A percentile compares a stretch with the other conserved stretches of the same genome.
These are phyloP conservation scores for Dromaius novaehollandiae DNA, from an alignment of 2,113 vertebrate species.

Conservation along the genomic window DNA sequence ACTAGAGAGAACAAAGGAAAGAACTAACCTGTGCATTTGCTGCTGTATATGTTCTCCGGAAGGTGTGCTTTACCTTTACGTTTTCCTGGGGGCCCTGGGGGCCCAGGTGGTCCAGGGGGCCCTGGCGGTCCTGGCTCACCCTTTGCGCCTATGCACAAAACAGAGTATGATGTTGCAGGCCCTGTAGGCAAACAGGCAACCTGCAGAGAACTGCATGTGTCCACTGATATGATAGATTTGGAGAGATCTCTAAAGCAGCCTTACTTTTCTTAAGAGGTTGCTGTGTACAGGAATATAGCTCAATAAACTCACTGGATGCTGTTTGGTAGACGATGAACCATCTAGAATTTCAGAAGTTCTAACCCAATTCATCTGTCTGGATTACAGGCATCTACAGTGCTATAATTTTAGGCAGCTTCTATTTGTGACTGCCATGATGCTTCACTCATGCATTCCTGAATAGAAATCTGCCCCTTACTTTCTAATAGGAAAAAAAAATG, in stretches of 20 bases:
- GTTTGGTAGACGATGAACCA: background rate
- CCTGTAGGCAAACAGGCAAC: background rate
- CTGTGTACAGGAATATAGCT: background rate
- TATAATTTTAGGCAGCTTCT: background rate
- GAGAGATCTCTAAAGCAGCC: background rate
- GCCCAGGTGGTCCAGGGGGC: conserved; percentile 71
- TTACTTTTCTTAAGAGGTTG: background rate
- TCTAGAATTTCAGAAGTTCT: background rate
- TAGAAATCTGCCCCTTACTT: background rate
- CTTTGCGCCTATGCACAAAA: conserved; percentile 69
- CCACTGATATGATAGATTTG: background rate
- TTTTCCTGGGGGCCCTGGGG: conserved; percentile 70
- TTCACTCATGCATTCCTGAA: background rate
- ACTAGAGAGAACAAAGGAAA: background rate
- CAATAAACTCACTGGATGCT: background rate
- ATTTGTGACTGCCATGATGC: background rate
- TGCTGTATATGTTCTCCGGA: conserved; percentile 62
- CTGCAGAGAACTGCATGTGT: accelerated
- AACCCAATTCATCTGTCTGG: background rate
- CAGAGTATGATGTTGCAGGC: background rate
- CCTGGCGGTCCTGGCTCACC: conserved; percentile 81
- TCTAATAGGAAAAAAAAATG: background rate
- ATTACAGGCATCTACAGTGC: background rate
- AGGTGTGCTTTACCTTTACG: conserved; percentile 76
- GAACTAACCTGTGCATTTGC: conserved; percentile 63